Evolutionary conservation across 1,140 invertebrate species (phyloP).

Genomic region (Thaumetopoea pityocampa): DNA sequence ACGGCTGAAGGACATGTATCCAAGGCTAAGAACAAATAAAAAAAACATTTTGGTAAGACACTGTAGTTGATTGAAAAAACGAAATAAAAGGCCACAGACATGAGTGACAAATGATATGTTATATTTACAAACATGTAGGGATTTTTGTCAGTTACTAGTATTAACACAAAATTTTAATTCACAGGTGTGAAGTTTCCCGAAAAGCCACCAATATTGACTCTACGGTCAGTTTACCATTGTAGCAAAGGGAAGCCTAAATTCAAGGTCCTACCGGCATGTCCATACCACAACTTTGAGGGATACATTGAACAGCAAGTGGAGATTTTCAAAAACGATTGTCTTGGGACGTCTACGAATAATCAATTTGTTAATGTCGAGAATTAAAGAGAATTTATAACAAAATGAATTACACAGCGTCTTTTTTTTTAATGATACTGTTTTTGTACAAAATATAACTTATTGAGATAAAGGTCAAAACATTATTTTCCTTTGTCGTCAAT

Average conservation of each 20-base stretch:
- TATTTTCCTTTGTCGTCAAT: no score
- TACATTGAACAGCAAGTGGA: conserved; percentile 68
- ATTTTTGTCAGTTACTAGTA: no score
- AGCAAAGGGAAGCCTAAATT: conserved; percentile 59
- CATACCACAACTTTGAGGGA: conserved; percentile 62
- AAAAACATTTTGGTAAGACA: no score
- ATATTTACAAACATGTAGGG: no score
- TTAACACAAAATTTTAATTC: conserved; percentile 15
- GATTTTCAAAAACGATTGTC: conserved; percentile 67
- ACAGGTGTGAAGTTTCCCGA: conserved; percentile 60
- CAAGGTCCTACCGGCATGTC: conserved; percentile 57
- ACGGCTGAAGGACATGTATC: no score
- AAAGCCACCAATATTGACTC: conserved; percentile 53
- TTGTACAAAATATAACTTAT: no score
- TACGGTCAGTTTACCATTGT: conserved; percentile 66
- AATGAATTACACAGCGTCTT: background rate
- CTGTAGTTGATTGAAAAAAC: no score
- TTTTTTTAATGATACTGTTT: no score
- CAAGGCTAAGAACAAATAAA: no score
- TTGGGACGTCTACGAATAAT: conserved; percentile 30
- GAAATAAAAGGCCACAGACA: no score
- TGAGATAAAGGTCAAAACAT: no score
- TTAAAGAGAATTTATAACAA: conserved; percentile 18
- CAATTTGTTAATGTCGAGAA: conserved; percentile 43
- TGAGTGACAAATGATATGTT: no score